phyloP scores from a whole-genome alignment of 1,140 invertebrate genomes.

The Nebria ingens region DNA sequence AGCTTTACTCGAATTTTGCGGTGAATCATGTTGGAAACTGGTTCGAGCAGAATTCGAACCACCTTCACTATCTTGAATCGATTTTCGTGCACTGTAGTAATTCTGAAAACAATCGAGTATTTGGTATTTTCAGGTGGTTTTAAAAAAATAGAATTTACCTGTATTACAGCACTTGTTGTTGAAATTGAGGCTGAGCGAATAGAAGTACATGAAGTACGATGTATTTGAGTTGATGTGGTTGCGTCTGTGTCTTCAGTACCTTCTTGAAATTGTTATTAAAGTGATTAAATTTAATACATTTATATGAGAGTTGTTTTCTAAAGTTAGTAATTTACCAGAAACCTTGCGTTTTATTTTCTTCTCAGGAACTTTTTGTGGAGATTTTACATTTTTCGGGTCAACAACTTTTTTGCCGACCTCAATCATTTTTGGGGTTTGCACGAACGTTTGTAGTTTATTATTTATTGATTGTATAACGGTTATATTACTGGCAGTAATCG shows the following conservation, averaged over 20 bases:
- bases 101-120: constrained; percentile 27
- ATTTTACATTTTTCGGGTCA: constrained; percentile 13
- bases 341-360: constrained; percentile 23
- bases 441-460: too few species aligned
- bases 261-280: constrained; percentile 24
- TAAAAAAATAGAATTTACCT: constrained; percentile 13
- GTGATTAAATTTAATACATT: constrained; percentile 22
- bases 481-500: constrained; percentile 1
- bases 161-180: constrained; percentile 22
- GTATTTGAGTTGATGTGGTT: constrained; percentile 12
- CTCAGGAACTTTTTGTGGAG: constrained; percentile 16
- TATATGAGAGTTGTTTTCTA: constrained; percentile 7
- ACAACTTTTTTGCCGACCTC: constrained; percentile 8
- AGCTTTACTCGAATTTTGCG: constrained; percentile 54
- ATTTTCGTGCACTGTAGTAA: constrained; percentile 36
- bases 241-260: too few species aligned
- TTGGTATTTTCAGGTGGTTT: background rate
- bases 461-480: background rate
- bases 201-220: constrained; percentile 25
- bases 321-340: constrained; percentile 25
- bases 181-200: constrained; percentile 29
- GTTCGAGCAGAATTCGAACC: constrained; percentile 37
- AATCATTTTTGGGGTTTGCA: too few species aligned
- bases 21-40: constrained; percentile 48
- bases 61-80: constrained; percentile 36